Base-by-base conservation (phyloP, 2,113 vertebrate genomes). In the Platanista minor region DNA sequence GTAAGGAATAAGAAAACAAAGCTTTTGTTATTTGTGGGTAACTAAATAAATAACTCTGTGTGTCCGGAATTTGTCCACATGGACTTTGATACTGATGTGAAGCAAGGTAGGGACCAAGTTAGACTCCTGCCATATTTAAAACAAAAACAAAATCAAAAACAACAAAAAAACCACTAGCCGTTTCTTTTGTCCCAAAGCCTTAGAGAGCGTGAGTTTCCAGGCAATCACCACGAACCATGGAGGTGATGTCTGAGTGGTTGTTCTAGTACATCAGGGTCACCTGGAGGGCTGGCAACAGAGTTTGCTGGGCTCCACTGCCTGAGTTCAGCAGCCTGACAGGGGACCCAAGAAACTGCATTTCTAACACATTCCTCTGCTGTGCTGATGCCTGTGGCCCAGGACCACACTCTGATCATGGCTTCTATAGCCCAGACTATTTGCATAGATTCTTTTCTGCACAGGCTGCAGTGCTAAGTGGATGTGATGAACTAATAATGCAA, bases 151-250 rank as follows among this genome's bases (percentile, higher is more conserved):
- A 33, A 11, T 8, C 11, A n/a, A 41, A 74, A 3, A 74, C 29
- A 92, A 97, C 81, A 96, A 92, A 98, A 95, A 39, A 39, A 2
- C 33, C 23, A 27, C 52, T 25, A 77, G 57, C 93, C 39, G 75
- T 98, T 98, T 90, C 23, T 97, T 82, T 97, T 96, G 81, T 98
- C 89, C 97, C 74, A 93, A 98, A 96, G 97, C 96, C 52, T 33
- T 75, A 96, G 17, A 96, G 97, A 97, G 46, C 62, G 57, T 98
- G 97, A 96, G 85, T 96, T 77, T 9, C 96, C 97, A 95, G 89
- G 96, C 83, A 72, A 95, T 90, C 96, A 94, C 94, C 95, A 95
- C 66, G 96, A 96, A 92, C 87, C 77, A 23, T 3, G 0, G 29
- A 52, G 95, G 86, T 97, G 92, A 86, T 90, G 78, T 87, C 90